A percentile compares a stretch with the other conserved stretches of the same genome.
These are phyloP conservation scores for Malurus elegans DNA, from an alignment of 2,113 vertebrate species.

Conservation along the genomic window DNA sequence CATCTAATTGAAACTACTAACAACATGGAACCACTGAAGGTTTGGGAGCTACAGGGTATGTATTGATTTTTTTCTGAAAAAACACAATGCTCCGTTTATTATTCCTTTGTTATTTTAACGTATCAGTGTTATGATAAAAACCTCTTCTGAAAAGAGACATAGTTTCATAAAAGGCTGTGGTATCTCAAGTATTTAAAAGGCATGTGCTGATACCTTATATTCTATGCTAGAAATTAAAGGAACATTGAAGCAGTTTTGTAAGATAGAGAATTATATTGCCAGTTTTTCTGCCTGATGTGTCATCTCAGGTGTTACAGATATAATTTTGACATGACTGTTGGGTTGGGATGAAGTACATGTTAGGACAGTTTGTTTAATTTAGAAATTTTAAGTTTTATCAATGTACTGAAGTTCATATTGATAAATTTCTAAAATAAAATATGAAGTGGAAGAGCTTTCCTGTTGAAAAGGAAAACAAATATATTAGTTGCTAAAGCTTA, in stretches of 20 bases:
- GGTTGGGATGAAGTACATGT: neutral
- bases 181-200: neutral
- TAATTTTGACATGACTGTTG: neutral
- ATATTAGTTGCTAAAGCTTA: neutral
- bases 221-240: neutral
- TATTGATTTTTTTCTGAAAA: neutral
- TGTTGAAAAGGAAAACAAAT: neutral
- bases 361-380: neutral
- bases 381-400: neutral
- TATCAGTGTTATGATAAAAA: neutral
- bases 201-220: neutral
- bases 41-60: conserved; percentile 96
- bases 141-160: neutral
- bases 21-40: conserved; percentile 89
- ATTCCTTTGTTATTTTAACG: neutral
- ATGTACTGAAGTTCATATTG: neutral
- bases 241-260: neutral
- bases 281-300: neutral
- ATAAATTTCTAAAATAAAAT: neutral
- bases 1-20: conserved; percentile 88
- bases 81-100: neutral
- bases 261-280: neutral
- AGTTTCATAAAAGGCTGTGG: neutral
- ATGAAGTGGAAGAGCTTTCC: neutral
- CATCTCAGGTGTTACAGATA: neutral